Conservation (phyloP, 2,113 vertebrate species). For the Lagopus leucura region DNA sequence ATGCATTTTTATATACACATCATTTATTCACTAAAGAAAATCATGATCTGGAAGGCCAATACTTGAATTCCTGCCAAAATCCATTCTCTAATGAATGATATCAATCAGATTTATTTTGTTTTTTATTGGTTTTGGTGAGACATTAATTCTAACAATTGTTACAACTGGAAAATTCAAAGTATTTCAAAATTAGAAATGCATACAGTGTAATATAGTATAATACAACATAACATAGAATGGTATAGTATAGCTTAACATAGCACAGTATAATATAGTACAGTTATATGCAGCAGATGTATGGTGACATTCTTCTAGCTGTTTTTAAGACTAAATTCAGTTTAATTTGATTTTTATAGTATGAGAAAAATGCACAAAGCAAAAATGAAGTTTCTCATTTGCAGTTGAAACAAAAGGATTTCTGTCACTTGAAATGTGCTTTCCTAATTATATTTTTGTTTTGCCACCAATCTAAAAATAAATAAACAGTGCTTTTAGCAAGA, state of each 20-base stretch:
- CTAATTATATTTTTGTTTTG: neutral
- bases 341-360: neutral
- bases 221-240: too few relatives aligned
- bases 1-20: neutral
- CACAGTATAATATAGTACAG: neutral
- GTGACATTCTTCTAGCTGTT: neutral
- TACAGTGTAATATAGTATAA: neutral
- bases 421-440: neutral
- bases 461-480: neutral
- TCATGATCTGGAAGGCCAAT: neutral
- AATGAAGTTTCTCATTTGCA: neutral
- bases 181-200: neutral
- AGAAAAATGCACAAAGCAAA: neutral
- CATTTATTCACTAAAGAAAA: neutral
- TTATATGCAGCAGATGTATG: neutral
- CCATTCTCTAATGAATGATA: neutral
- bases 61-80: neutral
- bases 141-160: neutral
- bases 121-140: too few relatives aligned
- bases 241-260: neutral
- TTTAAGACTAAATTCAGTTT: neutral
- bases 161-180: neutral
- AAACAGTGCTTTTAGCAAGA: neutral
- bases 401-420: neutral
- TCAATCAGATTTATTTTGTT: neutral